Conservation (phyloP, 1,140 invertebrate genomes). For the Globodera ellingtonae region DNA sequence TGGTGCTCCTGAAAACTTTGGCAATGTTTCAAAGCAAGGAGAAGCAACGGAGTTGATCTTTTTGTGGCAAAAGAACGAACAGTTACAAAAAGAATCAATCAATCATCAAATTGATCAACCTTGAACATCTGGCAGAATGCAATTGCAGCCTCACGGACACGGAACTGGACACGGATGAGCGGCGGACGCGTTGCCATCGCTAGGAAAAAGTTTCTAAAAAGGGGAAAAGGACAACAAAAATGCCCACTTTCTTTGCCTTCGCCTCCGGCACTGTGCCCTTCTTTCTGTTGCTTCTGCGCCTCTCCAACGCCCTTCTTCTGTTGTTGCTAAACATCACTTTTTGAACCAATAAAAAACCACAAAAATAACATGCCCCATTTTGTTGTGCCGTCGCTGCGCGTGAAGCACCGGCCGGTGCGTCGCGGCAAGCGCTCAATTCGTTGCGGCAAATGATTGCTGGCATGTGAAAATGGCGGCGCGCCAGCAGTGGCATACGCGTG, state of each 20-base stretch:
- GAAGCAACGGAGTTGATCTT: no score
- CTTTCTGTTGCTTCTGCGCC: not conserved
- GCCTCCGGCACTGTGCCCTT: not conserved
- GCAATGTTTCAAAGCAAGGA: no score
- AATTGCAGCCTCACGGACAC: constrained; percentile 13
- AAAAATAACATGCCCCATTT: not conserved
- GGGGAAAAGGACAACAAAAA: no score
- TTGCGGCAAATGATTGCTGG: constrained; percentile 7
- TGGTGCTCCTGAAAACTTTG: constrained; percentile 3
- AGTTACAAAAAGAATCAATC: not conserved
- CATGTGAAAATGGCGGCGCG: not conserved
- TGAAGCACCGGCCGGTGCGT: not conserved
- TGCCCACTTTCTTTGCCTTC: no score
- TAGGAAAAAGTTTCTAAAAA: no score
- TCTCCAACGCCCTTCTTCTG: not conserved
- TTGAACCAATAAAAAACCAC: not conserved
- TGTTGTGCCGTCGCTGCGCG: not conserved
- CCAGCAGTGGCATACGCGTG: not conserved
- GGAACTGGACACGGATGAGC: constrained; percentile 17
- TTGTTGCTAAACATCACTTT: not conserved
- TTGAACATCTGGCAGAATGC: constrained; percentile 29
- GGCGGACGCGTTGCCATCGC: not conserved
- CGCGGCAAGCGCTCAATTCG: constrained; percentile 17
- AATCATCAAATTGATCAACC: not conserved
- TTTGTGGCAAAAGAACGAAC: not conserved